phyloP scores from a whole-genome alignment of 2,113 vertebrate genomes.

The Fregetta grallaria region DNA sequence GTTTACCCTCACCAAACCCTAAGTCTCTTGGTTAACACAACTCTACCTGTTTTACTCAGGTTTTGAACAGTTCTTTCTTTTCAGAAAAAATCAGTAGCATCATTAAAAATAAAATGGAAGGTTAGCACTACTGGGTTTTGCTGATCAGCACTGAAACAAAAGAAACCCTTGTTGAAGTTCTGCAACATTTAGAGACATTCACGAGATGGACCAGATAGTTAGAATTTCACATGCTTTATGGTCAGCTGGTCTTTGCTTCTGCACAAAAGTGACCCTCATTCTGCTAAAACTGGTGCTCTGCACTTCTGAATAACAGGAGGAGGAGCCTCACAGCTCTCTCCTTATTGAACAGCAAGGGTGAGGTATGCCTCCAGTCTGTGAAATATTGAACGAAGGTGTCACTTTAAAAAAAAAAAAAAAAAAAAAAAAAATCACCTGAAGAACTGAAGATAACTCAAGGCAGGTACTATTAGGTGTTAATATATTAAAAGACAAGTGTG shows the following conservation, averaged over 20 bases:
- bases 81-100: neutral
- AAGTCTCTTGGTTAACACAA: neutral
- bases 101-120: neutral
- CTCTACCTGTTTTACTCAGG: neutral
- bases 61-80: neutral
- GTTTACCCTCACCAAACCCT: neutral
- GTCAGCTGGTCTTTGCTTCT: neutral
- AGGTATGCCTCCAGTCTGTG: neutral
- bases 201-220: neutral
- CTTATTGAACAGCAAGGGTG: neutral
- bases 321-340: neutral
- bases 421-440: neutral
- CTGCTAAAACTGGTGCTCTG: neutral
- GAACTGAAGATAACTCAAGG: neutral
- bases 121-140: neutral
- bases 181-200: neutral
- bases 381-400: neutral
- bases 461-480: neutral
- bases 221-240: neutral
- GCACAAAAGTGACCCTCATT: neutral
- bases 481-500: neutral
- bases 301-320: neutral
- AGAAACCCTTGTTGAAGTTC: neutral
- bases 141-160: neutral
- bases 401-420: neutral